These are phyloP conservation scores for Ibycter americanus DNA, from an alignment of 2,797 vertebrate species.

Conservation along the genomic window DNA sequence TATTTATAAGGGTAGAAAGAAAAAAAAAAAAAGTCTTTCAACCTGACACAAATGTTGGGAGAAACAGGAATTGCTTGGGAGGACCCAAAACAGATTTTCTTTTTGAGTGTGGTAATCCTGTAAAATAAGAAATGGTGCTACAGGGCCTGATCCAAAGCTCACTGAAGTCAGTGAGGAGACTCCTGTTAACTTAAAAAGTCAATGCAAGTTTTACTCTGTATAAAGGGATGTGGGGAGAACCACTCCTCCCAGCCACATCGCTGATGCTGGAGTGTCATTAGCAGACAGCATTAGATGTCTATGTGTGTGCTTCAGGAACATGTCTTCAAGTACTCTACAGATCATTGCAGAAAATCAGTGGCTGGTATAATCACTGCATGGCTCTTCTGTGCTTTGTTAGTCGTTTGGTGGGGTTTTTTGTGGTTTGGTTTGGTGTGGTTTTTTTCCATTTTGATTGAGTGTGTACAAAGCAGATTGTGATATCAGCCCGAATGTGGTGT, in stretches of 20 bases:
- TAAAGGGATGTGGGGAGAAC: not conserved
- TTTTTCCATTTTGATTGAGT: not conserved
- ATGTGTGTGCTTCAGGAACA: not conserved
- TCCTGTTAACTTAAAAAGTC: not conserved
- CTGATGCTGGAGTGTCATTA: not conserved
- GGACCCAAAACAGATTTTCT: not conserved
- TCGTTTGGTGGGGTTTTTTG: no score
- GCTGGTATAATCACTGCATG: not conserved
- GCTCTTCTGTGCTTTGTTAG: no score
- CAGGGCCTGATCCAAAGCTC: not conserved
- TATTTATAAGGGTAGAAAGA: not conserved
- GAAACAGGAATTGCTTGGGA: not conserved
- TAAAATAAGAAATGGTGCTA: not conserved
- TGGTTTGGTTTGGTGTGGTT: no score
- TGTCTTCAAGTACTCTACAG: not conserved
- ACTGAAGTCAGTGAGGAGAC: not conserved
- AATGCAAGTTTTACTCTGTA: not conserved
- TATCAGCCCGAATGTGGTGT: not conserved
- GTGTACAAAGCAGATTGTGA: not conserved
- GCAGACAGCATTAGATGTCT: not conserved
- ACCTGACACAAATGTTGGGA: not conserved
- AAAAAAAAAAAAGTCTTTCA: not conserved
- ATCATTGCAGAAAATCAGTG: not conserved
- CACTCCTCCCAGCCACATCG: not conserved
- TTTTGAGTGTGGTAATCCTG: not conserved